phyloP scores from a whole-genome alignment of 2,797 vertebrate species.

The Scleropages formosus region DNA sequence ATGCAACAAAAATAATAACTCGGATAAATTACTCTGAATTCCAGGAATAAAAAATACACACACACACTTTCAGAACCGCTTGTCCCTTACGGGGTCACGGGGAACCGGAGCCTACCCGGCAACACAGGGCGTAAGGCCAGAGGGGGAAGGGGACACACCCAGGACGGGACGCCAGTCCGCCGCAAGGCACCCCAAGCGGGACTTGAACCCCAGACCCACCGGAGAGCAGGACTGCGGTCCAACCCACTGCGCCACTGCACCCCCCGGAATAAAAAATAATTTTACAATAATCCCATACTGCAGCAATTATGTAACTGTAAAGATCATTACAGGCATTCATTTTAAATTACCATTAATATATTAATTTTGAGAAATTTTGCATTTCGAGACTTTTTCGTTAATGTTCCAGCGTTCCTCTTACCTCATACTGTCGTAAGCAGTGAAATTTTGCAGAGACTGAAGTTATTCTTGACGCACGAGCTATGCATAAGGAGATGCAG shows the following conservation, averaged over 20 bases:
- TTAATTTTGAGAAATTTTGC: neutral
- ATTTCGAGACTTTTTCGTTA: neutral
- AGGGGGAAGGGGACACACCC: too few relatives aligned
- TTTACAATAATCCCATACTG: neutral
- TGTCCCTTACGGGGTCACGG: too few relatives aligned
- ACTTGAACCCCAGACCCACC: too few relatives aligned
- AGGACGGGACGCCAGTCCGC: too few relatives aligned
- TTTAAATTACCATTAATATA: neutral
- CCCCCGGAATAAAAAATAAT: too few relatives aligned
- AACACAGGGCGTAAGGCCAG: too few relatives aligned
- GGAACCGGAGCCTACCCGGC: too few relatives aligned
- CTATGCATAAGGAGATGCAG: conserved; percentile 32
- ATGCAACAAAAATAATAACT: neutral
- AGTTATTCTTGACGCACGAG: conserved; percentile 50
- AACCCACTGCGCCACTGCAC: too few relatives aligned
- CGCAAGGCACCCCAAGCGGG: too few relatives aligned
- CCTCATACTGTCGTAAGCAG: conserved; percentile 47
- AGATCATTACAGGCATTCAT: neutral
- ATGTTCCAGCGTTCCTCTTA: conserved; percentile 49
- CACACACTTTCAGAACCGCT: too few relatives aligned
- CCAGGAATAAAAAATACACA: too few relatives aligned
- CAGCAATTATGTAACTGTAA: neutral
- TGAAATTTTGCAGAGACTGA: conserved; percentile 40
- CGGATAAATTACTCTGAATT: neutral
- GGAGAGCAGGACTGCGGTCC: too few relatives aligned